Conservation (phyloP, 2,113 vertebrate species). For the Cyprinus carpio region DNA sequence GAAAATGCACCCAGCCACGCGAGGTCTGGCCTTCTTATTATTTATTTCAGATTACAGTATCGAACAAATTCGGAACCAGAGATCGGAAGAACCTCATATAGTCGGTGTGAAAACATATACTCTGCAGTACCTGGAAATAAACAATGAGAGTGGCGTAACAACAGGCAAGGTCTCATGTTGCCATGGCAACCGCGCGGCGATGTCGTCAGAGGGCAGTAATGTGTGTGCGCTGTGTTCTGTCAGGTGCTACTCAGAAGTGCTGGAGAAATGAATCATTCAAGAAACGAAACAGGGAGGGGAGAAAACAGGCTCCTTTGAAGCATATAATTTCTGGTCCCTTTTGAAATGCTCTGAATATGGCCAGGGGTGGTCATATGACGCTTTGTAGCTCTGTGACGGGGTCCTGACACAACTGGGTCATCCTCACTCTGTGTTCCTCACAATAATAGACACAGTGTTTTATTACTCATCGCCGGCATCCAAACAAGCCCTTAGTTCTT, state of each 20-base stretch:
- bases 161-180: constrained; percentile 57
- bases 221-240: constrained; percentile 36
- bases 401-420: constrained; percentile 56
- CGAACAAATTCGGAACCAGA: background rate
- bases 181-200: constrained; percentile 62
- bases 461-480: constrained; percentile 8
- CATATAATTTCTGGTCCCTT: constrained; percentile 34
- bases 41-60: background rate
- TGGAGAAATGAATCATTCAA: constrained; percentile 40
- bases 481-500: background rate
- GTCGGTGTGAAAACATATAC: background rate
- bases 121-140: constrained; percentile 2
- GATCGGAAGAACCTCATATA: background rate
- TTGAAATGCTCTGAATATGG: constrained; percentile 43
- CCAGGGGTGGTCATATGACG: constrained; percentile 48
- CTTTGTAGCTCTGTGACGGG: constrained; percentile 11
- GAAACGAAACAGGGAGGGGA: constrained; percentile 31
- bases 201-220: constrained; percentile 45
- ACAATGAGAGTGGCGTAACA: constrained; percentile 47
- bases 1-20: background rate
- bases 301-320: constrained; percentile 18
- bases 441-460: constrained; percentile 32
- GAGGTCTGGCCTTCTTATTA: background rate
- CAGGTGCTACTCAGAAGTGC: constrained; percentile 45
- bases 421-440: constrained; percentile 18